Base-by-base conservation (phyloP, 2,888 invertebrate species). In the Agonopterix subpropinquella region DNA sequence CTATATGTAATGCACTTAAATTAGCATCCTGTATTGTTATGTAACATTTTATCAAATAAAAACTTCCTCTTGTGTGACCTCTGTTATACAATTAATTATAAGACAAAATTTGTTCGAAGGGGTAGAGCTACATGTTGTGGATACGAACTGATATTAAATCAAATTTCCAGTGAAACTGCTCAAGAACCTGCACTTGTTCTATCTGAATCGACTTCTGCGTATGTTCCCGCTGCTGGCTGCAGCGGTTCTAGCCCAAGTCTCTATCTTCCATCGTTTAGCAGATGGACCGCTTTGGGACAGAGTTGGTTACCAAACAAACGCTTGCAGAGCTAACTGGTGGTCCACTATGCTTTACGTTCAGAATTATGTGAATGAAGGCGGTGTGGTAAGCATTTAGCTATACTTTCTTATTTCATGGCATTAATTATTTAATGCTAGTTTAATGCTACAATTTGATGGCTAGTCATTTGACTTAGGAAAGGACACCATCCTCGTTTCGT, bases 241-340 rank as follows among this genome's bases (percentile, higher is more conserved):
- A 0, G 61, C 54, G 4, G 58, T 67, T 0, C 55, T 80, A 1
- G 55, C 77, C 1, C 74, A 80, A 56, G 65, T 69, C 0, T 71
- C 78, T 0, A 51, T 67, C 3, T 53, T 67, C 8, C 67, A 77
- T 41, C 65, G 66, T 7, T 49, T 64, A 11, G 53, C 66, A 0
- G 80, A 79, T 54, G 80, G 80, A 0, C 77, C 77, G 0, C 11
- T 49, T 45, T 80, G 79, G 67, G 41, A 11, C 2, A 8, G 8
- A 0, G 53, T 67, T 1, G 65, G 55, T 0, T 7, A 35, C 0
- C 53, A 58, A 8, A 63, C 65, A 1, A 59, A 69, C 8, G 50
- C 47, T 1, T 81, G 80, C 37, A 61, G 79, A 35, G 48, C 57
- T 0, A 62, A 62, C 28, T 81, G 80, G 80, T 80, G 80, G 80